phyloP scores from a whole-genome alignment of 2,888 invertebrate genomes.

The Drosophila setosimentum region DNA sequence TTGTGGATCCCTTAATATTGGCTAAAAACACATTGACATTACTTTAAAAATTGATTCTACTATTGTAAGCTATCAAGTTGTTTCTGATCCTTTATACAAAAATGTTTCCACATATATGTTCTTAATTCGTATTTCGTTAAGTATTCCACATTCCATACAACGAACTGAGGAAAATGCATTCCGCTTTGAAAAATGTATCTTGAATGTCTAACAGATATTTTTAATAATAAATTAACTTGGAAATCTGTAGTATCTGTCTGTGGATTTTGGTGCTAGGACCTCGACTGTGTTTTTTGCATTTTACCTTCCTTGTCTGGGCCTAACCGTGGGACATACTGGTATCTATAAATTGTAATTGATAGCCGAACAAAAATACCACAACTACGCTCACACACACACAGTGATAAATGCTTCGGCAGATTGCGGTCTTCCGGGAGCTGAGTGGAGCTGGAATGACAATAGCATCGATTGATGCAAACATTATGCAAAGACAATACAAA shows the following conservation, averaged over 20 bases:
- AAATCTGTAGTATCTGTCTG: not conserved
- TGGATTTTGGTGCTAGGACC: slow-evolving; percentile 15
- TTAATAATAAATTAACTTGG: not conserved
- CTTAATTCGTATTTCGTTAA: not conserved
- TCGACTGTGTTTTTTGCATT: not conserved
- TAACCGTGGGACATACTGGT: slow-evolving; percentile 58
- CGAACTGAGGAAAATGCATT: not conserved
- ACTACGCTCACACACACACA: not conserved
- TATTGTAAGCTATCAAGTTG: not conserved
- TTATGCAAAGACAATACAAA: slow-evolving; percentile 50
- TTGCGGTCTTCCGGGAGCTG: slow-evolving; percentile 66
- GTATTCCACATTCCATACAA: too few relatives aligned
- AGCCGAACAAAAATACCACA: slow-evolving; percentile 42
- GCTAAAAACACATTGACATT: not conserved
- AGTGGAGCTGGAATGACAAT: slow-evolving; percentile 29
- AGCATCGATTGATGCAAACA: slow-evolving; percentile 40
- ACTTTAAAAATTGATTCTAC: not conserved
- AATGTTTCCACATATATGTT: not conserved
- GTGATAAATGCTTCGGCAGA: slow-evolving; percentile 37
- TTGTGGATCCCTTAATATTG: not conserved
- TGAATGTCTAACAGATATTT: not conserved
- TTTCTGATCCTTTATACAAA: not conserved
- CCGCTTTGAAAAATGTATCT: not conserved
- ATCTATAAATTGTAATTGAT: slow-evolving; percentile 53
- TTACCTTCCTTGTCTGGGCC: slow-evolving; percentile 28